Percentiles rank a stretch among this genome's conserved stretches.
These are phyloP conservation scores for Origma solitaria DNA, from an alignment of 2,113 vertebrate species.

Conservation along the genomic window DNA sequence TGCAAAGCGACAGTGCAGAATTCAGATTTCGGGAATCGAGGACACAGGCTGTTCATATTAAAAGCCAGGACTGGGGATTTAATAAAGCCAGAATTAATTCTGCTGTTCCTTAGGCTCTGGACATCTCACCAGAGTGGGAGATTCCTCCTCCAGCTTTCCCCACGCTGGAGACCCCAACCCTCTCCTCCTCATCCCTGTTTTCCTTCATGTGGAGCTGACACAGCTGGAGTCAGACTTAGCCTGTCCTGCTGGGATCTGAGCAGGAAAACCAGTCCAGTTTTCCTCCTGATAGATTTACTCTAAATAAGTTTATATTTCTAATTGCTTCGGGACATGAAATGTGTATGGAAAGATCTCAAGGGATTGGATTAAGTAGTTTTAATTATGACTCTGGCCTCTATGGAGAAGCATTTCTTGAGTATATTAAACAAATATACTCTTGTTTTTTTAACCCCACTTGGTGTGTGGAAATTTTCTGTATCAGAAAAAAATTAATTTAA, in stretches of 20 bases:
- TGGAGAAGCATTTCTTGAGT: neutral
- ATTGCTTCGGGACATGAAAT: constrained; percentile 24
- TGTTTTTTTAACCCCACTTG: neutral
- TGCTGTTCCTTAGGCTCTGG: neutral
- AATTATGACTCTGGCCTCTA: neutral
- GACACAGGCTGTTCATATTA: neutral
- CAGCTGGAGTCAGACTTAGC: neutral
- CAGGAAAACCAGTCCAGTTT: constrained; percentile 30
- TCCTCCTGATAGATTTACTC: constrained; percentile 26
- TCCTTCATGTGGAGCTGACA: neutral
- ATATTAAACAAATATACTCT: neutral
- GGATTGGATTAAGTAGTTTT: constrained; percentile 31
- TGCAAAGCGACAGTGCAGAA: neutral
- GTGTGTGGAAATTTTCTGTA: neutral
- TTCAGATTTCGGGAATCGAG: neutral
- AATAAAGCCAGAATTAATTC: neutral
- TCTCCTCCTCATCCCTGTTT: neutral
- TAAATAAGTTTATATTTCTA: constrained; percentile 30
- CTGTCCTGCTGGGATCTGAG: neutral
- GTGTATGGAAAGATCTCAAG: constrained; percentile 25
- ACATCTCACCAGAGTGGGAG: neutral
- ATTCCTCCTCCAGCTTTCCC: neutral
- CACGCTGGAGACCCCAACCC: neutral
- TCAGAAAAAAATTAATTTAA: neutral
- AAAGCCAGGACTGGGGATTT: neutral